These are phyloP conservation scores for Terrapene triunguis DNA, from an alignment of 2,113 vertebrate species.

Conservation along the genomic window DNA sequence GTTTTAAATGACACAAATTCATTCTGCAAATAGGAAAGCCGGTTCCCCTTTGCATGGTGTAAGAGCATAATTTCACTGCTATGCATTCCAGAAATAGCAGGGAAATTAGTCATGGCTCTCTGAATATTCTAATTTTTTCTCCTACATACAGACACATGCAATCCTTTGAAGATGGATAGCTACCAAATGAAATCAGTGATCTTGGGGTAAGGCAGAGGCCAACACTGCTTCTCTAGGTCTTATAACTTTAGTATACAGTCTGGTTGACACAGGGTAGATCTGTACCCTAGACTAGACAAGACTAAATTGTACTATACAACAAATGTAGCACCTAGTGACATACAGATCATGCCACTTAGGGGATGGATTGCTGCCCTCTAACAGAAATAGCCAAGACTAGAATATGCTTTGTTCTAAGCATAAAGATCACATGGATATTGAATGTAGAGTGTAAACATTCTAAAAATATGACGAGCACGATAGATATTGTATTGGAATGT, in stretches of 20 bases:
- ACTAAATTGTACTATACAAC: accelerated
- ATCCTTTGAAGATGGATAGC: not conserved
- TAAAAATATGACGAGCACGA: not conserved
- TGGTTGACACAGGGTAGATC: not conserved
- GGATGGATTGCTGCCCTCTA: not conserved
- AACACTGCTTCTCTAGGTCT: not conserved
- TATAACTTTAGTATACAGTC: accelerated
- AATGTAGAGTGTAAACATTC: accelerated
- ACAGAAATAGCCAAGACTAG: not conserved
- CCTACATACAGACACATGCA: conserved; percentile 35
- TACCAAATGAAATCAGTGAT: not conserved
- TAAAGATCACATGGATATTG: accelerated
- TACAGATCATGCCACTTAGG: not conserved
- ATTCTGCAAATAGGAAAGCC: conserved; percentile 46
- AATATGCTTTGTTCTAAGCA: not conserved
- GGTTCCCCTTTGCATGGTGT: conserved; percentile 25
- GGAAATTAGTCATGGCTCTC: conserved; percentile 59
- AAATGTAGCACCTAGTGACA: not conserved
- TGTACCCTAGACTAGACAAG: not conserved
- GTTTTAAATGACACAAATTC: conserved; percentile 45
- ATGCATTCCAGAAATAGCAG: conserved; percentile 70
- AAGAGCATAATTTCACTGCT: conserved; percentile 59
- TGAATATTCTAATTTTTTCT: conserved; percentile 49
- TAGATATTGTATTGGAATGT: not conserved
- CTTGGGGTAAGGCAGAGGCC: not conserved